Conservation (phyloP, 2,888 invertebrate genomes). For the Pherbina coryleti region DNA sequence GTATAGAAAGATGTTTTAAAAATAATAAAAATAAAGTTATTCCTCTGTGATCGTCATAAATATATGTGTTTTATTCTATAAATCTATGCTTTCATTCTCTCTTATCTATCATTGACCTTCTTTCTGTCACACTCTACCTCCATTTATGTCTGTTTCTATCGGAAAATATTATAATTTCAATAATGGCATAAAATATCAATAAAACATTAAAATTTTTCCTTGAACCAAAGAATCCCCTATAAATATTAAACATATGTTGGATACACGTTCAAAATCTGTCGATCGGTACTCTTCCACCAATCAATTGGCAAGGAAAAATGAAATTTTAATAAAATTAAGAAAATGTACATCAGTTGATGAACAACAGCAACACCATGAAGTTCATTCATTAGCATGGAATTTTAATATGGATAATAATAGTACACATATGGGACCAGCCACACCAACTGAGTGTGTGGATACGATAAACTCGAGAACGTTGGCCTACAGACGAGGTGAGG, state of each 20-base stretch:
- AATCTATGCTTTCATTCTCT: background rate
- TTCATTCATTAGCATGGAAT: background rate
- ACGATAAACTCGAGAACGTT: background rate
- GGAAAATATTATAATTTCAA: background rate
- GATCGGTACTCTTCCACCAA: slow-evolving; percentile 53
- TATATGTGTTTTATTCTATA: slow-evolving; percentile 9
- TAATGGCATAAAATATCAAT: background rate
- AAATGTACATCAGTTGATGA: slow-evolving; percentile 47
- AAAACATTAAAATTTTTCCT: background rate
- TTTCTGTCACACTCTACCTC: too few species aligned
- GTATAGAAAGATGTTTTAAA: slow-evolving; percentile 13
- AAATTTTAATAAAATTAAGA: slow-evolving; percentile 41
- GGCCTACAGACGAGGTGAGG: slow-evolving; percentile 38
- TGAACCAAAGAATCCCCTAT: slow-evolving; percentile 47
- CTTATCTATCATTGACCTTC: too few species aligned
- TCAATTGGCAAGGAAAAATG: slow-evolving; percentile 32
- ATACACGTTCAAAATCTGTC: slow-evolving; percentile 59
- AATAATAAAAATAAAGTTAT: slow-evolving; percentile 28
- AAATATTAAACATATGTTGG: slow-evolving; percentile 54
- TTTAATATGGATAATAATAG: background rate
- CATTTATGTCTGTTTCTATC: background rate
- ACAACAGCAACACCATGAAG: slow-evolving; percentile 12
- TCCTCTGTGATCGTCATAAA: slow-evolving; percentile 26
- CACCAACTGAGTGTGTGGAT: background rate
- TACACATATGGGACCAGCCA: background rate